Evolutionary conservation across 2,797 vertebrate species (phyloP), one percentile per base, ranked within the genome.

Genomic region (Tragelaphus oryx): DNA sequence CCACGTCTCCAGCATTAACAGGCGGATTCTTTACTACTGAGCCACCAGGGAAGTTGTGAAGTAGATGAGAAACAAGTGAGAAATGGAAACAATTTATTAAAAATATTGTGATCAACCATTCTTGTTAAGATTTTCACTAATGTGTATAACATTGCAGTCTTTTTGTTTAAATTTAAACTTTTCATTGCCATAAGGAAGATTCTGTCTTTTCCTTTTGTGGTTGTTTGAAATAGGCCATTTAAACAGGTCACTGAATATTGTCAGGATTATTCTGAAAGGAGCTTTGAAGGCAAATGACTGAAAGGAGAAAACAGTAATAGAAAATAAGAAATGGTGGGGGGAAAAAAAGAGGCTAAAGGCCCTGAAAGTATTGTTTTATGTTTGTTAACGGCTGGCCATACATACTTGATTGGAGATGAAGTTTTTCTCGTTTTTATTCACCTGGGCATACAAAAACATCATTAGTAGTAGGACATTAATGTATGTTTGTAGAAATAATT

Each of bases 401-500:
- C 1, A 17, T 28, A 13, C 78, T 33, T 46, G 41, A 22, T 71
- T 54, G 33, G 4, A 68, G 30, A 48, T 62, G 7, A 0, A 78
- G 5, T 28, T 12, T 13, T 79, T 81, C 37, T 80, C 12, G 18
- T 22, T 20, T 87, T 59, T 92, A 44, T 80, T 91, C 16, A 82
- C 41, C 8, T 26, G 41, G 10, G 41, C 8, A 81, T 20, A 68
- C n/a, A 44, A 85, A 87, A 81, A 6, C 28, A 44, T 94, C 55
- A 79, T 75, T 95, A 80, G 13, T 87, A 81, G 22, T 57, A 62
- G 28, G 74, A 12, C 20, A 84, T 83, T 55, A 48, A 48, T 92
- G 30, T 20, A 78, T 55, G 44, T 50, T 93, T 94, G 14, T 92
- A 76, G 48, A 94, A 60, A 81, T 91, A 95, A 87, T 74, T 93